These are phyloP conservation scores for Lepidostoma basale DNA, from an alignment of 1,140 invertebrate species.

Conservation along the genomic window DNA sequence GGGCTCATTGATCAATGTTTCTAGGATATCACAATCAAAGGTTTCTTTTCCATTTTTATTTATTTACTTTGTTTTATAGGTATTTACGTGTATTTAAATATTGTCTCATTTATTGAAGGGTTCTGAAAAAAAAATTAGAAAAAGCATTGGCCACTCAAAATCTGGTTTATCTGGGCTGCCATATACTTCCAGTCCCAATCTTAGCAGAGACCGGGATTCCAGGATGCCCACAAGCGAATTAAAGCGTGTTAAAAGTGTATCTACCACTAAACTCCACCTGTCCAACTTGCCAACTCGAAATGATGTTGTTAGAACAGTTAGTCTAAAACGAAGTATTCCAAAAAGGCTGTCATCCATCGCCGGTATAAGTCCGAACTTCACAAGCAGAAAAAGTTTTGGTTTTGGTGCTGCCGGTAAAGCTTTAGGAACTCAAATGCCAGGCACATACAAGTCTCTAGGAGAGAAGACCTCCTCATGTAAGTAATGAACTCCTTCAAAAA, in stretches of 20 bases:
- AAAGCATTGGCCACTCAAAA: constrained; percentile 7
- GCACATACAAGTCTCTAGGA: constrained; percentile 31
- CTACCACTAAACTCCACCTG: constrained; percentile 2
- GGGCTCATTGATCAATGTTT: constrained; percentile 30
- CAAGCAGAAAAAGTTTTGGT: constrained; percentile 23
- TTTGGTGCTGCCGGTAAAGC: constrained; percentile 20
- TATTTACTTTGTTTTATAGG: neutral
- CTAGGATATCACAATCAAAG: constrained; percentile 33
- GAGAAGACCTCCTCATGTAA: constrained; percentile 20
- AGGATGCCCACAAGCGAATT: neutral
- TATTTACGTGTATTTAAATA: neutral
- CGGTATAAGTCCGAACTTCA: constrained; percentile 32
- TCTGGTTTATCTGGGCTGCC: constrained; percentile 27
- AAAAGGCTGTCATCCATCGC: constrained; percentile 24
- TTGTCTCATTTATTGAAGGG: neutral
- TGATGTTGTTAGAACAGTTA: constrained; percentile 9
- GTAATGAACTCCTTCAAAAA: too few species aligned
- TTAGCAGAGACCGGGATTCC: constrained; percentile 11
- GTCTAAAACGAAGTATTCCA: constrained; percentile 19
- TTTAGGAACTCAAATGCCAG: constrained; percentile 25
- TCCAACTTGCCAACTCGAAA: constrained; percentile 3
- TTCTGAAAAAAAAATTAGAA: neutral
- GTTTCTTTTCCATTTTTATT: neutral
- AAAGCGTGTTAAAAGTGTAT: constrained; percentile 23
- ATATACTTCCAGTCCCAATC: constrained; percentile 39